Evolutionary conservation across 2,797 vertebrate species (phyloP).

Genomic region (Pampus argenteus): DNA sequence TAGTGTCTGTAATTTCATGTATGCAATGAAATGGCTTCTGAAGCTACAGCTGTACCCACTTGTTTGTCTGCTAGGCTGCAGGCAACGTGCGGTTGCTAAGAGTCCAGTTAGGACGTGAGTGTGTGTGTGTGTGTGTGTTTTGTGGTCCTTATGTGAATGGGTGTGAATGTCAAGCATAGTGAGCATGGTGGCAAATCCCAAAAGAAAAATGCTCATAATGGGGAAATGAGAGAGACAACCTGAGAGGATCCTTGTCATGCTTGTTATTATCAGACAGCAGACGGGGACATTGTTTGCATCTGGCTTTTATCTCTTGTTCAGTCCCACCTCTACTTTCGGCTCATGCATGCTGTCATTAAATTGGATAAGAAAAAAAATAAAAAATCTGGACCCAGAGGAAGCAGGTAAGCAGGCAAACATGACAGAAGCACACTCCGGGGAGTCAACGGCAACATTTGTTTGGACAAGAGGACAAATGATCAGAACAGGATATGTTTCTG

Average conservation of each 20-base stretch:
- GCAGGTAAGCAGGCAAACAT: constrained; percentile 60
- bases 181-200: constrained; percentile 65
- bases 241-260: constrained; percentile 74
- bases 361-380: constrained; percentile 38
- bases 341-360: constrained; percentile 67
- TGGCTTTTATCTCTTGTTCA: constrained; percentile 70
- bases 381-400: constrained; percentile 39
- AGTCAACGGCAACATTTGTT: constrained; percentile 30
- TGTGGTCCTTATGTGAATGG: constrained; percentile 49
- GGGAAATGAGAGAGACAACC: constrained; percentile 75
- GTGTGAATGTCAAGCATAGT: constrained; percentile 74
- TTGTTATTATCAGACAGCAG: constrained; percentile 73
- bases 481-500: constrained; percentile 15
- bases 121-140: constrained; percentile 14
- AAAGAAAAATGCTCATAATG: constrained; percentile 79
- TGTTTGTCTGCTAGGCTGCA: constrained; percentile 56
- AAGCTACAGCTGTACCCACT: constrained; percentile 55
- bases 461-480: constrained; percentile 55
- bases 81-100: constrained; percentile 66
- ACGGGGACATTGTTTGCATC: constrained; percentile 62
- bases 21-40: constrained; percentile 48
- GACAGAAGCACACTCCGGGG: constrained; percentile 45
- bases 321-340: constrained; percentile 49
- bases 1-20: constrained; percentile 51
- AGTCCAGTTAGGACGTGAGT: constrained; percentile 46